A percentile compares a stretch with the other conserved stretches of the same genome.
phyloP scores from a whole-genome alignment of 2,797 vertebrate genomes.

The Phataginus tricuspis region DNA sequence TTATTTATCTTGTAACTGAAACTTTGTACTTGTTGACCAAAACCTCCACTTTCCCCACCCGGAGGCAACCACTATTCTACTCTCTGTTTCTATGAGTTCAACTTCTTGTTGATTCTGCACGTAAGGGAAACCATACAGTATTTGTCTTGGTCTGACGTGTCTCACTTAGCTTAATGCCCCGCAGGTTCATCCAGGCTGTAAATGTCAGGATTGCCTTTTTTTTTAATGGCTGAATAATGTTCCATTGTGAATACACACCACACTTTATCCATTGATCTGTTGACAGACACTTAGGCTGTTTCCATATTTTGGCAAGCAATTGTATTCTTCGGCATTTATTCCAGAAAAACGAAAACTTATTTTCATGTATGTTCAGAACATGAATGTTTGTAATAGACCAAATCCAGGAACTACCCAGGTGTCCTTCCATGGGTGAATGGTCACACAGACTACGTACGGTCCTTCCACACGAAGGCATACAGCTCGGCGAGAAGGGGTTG shows the following conservation, averaged over 20 bases:
- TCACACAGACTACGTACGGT: not conserved
- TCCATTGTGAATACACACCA: not conserved
- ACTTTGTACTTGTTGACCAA: not conserved
- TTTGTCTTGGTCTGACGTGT: not conserved
- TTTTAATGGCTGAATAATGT: not conserved
- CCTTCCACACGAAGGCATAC: not conserved
- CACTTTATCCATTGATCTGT: not conserved
- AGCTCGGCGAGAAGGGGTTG: not conserved
- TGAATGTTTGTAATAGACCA: not conserved
- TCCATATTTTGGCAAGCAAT: not conserved
- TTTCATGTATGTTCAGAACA: not conserved
- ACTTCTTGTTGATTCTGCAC: not conserved
- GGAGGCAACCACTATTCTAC: not conserved
- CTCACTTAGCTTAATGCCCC: not conserved
- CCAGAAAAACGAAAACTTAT: conserved; percentile 24
- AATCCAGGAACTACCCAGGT: not conserved
- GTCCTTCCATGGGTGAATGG: not conserved
- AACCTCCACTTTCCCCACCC: not conserved
- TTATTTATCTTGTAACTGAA: not conserved
- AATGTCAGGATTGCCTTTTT: not conserved
- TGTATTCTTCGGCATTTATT: conserved; percentile 18
- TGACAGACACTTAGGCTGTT: not conserved
- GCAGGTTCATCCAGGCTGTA: not conserved
- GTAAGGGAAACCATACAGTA: not conserved
- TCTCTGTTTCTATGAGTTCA: not conserved